Conservation (phyloP, 2,888 invertebrate genomes). For the Chorisops tibialis region DNA sequence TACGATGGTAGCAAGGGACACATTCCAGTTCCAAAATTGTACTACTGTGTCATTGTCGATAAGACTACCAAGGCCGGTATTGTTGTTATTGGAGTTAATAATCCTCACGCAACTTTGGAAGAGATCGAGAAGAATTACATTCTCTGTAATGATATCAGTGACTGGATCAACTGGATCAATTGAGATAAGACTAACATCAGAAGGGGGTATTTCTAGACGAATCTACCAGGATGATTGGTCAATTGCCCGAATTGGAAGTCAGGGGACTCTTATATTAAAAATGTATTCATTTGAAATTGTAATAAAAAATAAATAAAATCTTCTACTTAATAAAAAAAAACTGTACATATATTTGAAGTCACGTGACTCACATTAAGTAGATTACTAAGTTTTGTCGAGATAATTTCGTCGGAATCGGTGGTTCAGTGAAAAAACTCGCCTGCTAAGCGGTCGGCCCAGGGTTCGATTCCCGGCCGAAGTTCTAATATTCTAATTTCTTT, state of each 20-base stretch:
- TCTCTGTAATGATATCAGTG: constrained; percentile 52
- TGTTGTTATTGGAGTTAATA: constrained; percentile 55
- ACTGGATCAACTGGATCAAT: constrained; percentile 54
- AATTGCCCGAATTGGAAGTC: constrained; percentile 11
- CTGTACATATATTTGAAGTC: no score
- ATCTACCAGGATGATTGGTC: constrained; percentile 34
- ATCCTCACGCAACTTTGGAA: constrained; percentile 43
- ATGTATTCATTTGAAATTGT: no score
- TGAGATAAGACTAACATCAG: constrained; percentile 43
- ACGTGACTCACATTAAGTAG: no score
- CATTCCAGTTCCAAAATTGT: constrained; percentile 58
- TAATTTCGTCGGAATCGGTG: no score
- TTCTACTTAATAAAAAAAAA: no score
- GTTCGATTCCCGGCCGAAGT: no score
- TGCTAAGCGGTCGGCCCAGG: no score
- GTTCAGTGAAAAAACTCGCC: no score
- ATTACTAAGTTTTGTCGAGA: no score
- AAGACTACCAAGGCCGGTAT: constrained; percentile 51
- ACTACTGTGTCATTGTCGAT: constrained; percentile 59
- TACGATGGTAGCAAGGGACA: constrained; percentile 44
- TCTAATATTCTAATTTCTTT: no score
- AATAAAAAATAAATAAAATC: no score
- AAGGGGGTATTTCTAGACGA: constrained; percentile 47
- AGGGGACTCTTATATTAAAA: constrained; percentile 18
- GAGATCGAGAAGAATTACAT: constrained; percentile 44